Conservation (phyloP, 2,113 vertebrate species). For the Ptilorrhoa leucosticta region DNA sequence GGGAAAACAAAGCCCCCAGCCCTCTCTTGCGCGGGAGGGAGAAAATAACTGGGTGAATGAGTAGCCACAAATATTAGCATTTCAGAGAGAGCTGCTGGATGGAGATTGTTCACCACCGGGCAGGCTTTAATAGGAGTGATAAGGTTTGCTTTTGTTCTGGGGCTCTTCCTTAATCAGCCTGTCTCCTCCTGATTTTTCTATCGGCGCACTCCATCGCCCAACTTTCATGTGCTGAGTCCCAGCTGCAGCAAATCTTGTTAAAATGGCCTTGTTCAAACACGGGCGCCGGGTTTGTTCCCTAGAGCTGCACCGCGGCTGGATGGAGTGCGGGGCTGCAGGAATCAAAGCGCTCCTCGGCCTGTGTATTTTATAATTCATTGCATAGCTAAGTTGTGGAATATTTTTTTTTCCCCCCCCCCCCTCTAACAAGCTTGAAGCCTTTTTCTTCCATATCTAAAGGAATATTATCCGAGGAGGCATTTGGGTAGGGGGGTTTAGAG, state of each 20-base stretch:
- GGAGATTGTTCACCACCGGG: conserved; percentile 16
- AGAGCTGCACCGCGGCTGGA: conserved; percentile 8
- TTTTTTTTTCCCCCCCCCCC: background rate
- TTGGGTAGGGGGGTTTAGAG: background rate
- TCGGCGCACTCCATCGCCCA: conserved; percentile 2
- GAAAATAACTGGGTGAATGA: background rate
- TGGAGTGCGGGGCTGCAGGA: background rate
- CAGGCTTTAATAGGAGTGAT: conserved; percentile 43
- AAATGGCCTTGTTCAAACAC: conserved; percentile 42
- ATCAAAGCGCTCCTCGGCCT: conserved; percentile 51
- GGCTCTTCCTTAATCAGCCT: conserved; percentile 39
- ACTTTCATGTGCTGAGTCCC: conserved; percentile 46
- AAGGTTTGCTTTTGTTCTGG: conserved; percentile 56
- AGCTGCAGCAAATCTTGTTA: conserved; percentile 55
- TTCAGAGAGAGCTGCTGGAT: conserved; percentile 21
- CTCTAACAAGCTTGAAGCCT: conserved; percentile 50
- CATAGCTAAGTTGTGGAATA: conserved; percentile 50
- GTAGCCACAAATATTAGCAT: conserved; percentile 40
- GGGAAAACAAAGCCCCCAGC: background rate
- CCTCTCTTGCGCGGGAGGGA: background rate
- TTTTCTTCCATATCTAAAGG: conserved; percentile 21
- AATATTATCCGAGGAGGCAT: conserved; percentile 23
- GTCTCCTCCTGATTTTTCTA: background rate
- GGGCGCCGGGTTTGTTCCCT: conserved; percentile 1
- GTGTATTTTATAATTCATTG: conserved; percentile 73